A percentile compares a stretch with the other conserved stretches of the same genome.
Evolutionary conservation across 2,888 invertebrate species (phyloP).

Genomic region (Andrena hattorfiana): DNA sequence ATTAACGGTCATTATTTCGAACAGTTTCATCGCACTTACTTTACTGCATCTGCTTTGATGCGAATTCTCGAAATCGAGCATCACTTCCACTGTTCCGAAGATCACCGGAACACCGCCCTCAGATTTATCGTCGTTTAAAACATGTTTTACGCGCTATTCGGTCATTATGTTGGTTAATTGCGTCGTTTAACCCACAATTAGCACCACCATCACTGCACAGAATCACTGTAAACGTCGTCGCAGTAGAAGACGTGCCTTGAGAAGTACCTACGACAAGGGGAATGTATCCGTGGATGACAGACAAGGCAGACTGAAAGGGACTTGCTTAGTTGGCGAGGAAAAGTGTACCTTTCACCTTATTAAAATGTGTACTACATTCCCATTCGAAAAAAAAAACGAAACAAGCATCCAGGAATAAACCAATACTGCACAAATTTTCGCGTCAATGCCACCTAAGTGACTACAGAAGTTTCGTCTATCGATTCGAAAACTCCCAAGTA

Average conservation of each 20-base stretch:
- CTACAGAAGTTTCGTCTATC: not conserved
- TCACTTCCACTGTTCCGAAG: slow-evolving; percentile 41
- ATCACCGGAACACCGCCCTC: not conserved
- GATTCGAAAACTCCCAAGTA: not conserved
- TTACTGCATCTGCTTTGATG: slow-evolving; percentile 2
- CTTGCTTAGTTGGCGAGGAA: slow-evolving; percentile 28
- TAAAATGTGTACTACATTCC: not conserved
- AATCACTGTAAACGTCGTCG: slow-evolving; percentile 64
- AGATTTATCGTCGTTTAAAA: not conserved
- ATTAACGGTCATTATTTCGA: not conserved
- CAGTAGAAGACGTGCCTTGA: slow-evolving; percentile 49
- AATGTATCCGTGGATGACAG: slow-evolving; percentile 50
- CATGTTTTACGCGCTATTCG: not conserved
- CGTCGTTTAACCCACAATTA: slow-evolving; percentile 55
- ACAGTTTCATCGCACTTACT: slow-evolving; percentile 1
- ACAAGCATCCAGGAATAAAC: not conserved
- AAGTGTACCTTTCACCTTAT: not conserved
- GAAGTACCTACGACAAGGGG: slow-evolving; percentile 54
- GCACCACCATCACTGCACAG: slow-evolving; percentile 68
- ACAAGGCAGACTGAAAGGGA: slow-evolving; percentile 47
- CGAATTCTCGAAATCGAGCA: not conserved
- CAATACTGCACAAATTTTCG: not conserved
- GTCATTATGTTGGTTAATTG: slow-evolving; percentile 9
- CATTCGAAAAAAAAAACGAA: not conserved
- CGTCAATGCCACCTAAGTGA: not conserved